Conservation (phyloP, 2,113 vertebrate genomes). For the Corythoichthys intestinalis region DNA sequence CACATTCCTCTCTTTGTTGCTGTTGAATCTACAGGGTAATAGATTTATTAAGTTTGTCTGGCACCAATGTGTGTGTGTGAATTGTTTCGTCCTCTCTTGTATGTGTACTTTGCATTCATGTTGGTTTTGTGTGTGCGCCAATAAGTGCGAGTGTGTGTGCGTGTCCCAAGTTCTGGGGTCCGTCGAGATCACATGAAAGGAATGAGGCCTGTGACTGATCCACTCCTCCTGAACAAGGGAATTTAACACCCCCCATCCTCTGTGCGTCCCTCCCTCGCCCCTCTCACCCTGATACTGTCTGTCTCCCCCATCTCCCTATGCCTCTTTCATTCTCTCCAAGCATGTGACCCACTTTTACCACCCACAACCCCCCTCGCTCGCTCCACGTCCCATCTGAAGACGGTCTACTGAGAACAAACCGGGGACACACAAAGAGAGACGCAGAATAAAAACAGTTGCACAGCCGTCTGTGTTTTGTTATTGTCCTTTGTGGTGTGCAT, state of each 20-base stretch:
- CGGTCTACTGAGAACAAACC: conserved; percentile 62
- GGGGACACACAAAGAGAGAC: conserved; percentile 44
- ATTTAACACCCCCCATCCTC: conserved; percentile 60
- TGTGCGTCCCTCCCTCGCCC: conserved; percentile 35
- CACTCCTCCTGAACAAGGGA: conserved; percentile 71
- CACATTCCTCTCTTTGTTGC: conserved; percentile 64
- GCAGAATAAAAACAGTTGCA: conserved; percentile 26
- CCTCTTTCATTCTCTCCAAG: conserved; percentile 39
- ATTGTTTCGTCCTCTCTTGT: conserved; percentile 44
- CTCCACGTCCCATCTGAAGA: conserved; percentile 70
- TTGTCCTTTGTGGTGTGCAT: conserved; percentile 21
- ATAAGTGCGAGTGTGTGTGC: conserved; percentile 40
- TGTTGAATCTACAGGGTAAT: conserved; percentile 63
- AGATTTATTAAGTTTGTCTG: conserved; percentile 62
- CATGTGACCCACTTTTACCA: conserved; percentile 34
- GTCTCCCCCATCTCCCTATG: conserved; percentile 54
- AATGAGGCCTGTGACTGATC: conserved; percentile 75
- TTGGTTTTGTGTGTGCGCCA: conserved; percentile 46
- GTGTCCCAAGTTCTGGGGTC: conserved; percentile 70
- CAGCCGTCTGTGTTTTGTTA: conserved; percentile 13
- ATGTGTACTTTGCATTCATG: conserved; percentile 46
- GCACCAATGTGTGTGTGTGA: conserved; percentile 24
- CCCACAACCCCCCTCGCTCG: conserved; percentile 22
- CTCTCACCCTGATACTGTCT: conserved; percentile 45
- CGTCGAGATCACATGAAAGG: conserved; percentile 76